Evolutionary conservation across 2,113 vertebrate species (phyloP).

Genomic region (Phrynosoma platyrhinos): DNA sequence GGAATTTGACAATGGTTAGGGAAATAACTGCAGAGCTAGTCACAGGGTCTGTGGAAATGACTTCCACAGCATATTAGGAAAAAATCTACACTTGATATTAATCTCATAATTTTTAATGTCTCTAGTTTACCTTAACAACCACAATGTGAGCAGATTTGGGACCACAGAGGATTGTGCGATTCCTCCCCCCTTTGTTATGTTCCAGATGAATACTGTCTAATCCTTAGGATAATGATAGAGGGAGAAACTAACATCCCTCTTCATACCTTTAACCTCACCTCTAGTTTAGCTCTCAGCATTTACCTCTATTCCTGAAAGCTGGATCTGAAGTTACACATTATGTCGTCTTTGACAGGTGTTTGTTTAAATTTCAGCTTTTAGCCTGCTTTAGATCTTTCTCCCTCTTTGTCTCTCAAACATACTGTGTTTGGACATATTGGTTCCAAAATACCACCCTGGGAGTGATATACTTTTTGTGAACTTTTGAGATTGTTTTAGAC

Average conservation of each 20-base stretch:
- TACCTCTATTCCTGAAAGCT: fast-evolving
- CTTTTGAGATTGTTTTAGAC: no score
- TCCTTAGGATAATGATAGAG: not conserved
- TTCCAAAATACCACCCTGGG: not conserved
- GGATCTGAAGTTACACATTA: conserved; percentile 18
- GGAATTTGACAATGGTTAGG: conserved; percentile 54
- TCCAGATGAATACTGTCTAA: not conserved
- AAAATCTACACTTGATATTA: not conserved
- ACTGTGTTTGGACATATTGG: not conserved
- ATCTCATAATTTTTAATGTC: not conserved
- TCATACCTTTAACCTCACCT: not conserved
- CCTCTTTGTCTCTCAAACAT: not conserved
- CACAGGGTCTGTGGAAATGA: conserved; percentile 29
- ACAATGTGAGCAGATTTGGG: not conserved
- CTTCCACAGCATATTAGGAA: not conserved
- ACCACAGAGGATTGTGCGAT: not conserved
- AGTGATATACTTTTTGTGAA: no score
- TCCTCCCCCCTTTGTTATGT: not conserved
- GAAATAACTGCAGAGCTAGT: conserved; percentile 32
- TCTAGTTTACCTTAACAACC: no score
- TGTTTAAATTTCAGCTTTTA: not conserved
- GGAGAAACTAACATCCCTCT: no score
- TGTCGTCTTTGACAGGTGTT: conserved; percentile 15
- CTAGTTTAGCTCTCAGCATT: not conserved
- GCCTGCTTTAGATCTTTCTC: no score